These are phyloP conservation scores for Penaeus japonicus DNA, from an alignment of 1,140 invertebrate species.

Conservation along the genomic window DNA sequence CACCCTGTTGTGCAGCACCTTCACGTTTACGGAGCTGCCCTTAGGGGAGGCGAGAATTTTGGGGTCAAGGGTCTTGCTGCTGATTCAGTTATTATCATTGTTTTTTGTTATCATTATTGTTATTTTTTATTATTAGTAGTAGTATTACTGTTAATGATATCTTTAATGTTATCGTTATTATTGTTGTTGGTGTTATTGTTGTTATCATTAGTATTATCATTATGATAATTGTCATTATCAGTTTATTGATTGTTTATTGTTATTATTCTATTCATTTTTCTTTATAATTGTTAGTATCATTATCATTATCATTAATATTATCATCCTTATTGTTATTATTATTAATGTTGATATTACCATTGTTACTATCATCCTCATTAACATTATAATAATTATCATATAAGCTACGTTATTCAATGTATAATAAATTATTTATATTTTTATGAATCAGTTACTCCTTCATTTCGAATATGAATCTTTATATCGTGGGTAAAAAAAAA, in stretches of 20 bases:
- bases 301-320: too few species aligned
- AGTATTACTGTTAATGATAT: neutral
- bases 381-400: neutral
- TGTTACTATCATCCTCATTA: neutral
- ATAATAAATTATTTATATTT: neutral
- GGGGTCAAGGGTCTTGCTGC: too few species aligned
- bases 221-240: neutral
- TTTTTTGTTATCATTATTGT: too few species aligned
- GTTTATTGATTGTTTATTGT: neutral
- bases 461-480: too few species aligned
- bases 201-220: neutral
- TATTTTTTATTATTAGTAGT: neutral
- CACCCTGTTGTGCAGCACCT: too few species aligned
- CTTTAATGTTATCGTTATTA: neutral
- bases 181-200: neutral
- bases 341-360: neutral
- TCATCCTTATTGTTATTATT: neutral
- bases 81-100: too few species aligned
- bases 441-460: too few species aligned
- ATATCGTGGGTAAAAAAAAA: too few species aligned
- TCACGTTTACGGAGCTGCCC: too few species aligned
- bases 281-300: neutral
- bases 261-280: neutral
- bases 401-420: neutral
- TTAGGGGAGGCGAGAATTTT: too few species aligned